Conservation (phyloP, 1,140 invertebrate species). For the Eueides isabella region DNA sequence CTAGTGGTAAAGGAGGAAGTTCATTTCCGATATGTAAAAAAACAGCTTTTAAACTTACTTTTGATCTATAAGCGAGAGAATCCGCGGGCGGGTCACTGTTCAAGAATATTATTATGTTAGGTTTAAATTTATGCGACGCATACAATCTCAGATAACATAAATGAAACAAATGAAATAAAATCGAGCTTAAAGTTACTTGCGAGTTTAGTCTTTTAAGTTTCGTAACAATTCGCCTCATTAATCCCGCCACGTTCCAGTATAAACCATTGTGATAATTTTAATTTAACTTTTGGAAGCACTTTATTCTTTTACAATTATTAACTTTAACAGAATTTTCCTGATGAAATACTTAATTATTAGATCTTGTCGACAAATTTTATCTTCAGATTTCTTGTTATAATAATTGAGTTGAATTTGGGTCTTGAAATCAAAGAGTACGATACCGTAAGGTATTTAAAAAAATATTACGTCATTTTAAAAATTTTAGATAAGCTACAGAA, state of each 20-base stretch:
- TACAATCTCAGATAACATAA: background rate
- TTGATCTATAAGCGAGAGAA: too few species aligned
- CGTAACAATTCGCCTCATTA: slow-evolving; percentile 5
- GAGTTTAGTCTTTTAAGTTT: slow-evolving; percentile 2
- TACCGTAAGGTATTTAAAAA: too few species aligned
- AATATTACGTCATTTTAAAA: too few species aligned
- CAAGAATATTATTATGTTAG: too few species aligned
- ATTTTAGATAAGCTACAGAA: too few species aligned
- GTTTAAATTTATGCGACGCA: too few species aligned
- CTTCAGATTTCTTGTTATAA: background rate
- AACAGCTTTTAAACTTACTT: too few species aligned
- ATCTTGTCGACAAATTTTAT: background rate
- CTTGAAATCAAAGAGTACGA: too few species aligned
- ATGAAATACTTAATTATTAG: background rate
- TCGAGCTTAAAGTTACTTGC: background rate
- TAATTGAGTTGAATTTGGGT: too few species aligned
- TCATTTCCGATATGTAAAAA: too few species aligned
- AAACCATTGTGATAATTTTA: slow-evolving; percentile 7
- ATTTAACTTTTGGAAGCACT: background rate
- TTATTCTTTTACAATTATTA: slow-evolving; percentile 6
- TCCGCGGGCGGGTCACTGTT: too few species aligned
- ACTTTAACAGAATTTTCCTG: background rate
- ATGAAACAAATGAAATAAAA: background rate
- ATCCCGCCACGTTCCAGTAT: background rate
- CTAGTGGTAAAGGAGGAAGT: too few species aligned